phyloP scores from a whole-genome alignment of 2,797 vertebrate genomes.

The Diceros bicornis region DNA sequence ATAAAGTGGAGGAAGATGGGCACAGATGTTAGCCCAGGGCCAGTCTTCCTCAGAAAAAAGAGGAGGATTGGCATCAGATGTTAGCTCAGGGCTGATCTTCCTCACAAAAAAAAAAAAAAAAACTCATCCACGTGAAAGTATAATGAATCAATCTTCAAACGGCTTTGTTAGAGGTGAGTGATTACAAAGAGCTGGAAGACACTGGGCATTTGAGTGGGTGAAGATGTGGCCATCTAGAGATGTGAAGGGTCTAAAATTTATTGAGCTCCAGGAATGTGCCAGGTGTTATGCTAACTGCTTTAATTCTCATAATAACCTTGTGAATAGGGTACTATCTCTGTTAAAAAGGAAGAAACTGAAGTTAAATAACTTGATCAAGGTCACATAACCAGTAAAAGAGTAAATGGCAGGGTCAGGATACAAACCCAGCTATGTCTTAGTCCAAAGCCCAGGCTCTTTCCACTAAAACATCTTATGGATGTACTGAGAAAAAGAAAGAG shows the following conservation, averaged over 20 bases:
- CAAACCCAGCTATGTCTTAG: not conserved
- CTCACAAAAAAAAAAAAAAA: too few relatives aligned
- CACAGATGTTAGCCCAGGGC: too few relatives aligned
- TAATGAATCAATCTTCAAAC: not conserved
- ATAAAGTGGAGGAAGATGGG: too few relatives aligned
- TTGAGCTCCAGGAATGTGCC: not conserved
- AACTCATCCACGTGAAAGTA: not conserved
- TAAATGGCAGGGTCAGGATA: not conserved
- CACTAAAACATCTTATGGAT: not conserved
- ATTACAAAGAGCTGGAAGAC: not conserved
- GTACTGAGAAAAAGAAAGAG: not conserved
- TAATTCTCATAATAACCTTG: not conserved
- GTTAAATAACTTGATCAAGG: not conserved
- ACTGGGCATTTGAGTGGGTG: not conserved
- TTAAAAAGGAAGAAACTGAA: conserved; percentile 29
- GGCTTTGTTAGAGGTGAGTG: not conserved
- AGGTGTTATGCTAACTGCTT: not conserved
- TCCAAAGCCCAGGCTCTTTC: not conserved
- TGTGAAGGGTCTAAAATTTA: not conserved
- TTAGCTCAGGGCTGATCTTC: too few relatives aligned
- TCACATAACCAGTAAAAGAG: not conserved
- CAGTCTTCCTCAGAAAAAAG: too few relatives aligned
- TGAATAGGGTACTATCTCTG: not conserved
- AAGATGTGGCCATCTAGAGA: not conserved
- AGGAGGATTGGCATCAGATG: too few relatives aligned